These are phyloP conservation scores for Pteropus alecto DNA, from an alignment of 2,113 vertebrate species.

Conservation along the genomic window DNA sequence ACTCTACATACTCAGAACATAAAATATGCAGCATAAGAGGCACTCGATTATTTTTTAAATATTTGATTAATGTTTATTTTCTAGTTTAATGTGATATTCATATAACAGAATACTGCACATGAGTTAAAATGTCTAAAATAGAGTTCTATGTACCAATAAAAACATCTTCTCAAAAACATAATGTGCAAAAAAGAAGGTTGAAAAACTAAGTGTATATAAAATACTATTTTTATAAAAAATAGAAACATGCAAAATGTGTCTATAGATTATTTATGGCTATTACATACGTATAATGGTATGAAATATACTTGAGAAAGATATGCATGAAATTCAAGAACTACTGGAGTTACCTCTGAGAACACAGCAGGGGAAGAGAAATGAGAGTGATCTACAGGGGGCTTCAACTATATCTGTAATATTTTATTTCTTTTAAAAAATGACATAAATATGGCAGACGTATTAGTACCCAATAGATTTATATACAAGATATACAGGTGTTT, in stretches of 20 bases:
- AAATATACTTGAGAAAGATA: not conserved
- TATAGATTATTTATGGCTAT: not conserved
- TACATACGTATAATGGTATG: not conserved
- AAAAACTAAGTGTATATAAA: not conserved
- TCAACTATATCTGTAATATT: not conserved
- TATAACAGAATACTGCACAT: not conserved
- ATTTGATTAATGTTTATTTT: not conserved
- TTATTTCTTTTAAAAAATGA: slow-evolving; percentile 25
- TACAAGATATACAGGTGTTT: not conserved
- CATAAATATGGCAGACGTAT: not conserved
- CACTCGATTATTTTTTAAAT: not conserved
- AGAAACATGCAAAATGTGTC: not conserved
- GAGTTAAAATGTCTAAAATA: not conserved
- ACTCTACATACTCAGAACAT: not conserved
- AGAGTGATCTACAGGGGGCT: not conserved
- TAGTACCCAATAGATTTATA: not conserved
- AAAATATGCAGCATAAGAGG: not conserved
- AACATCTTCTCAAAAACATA: not conserved
- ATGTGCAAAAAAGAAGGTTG: not conserved
- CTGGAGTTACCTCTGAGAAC: not conserved
- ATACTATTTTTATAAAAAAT: not conserved
- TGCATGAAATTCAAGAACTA: not conserved
- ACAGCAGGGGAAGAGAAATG: not conserved
- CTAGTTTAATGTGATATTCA: not conserved
- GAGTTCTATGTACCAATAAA: not conserved